These are phyloP conservation scores for Apamea crenata DNA, from an alignment of 2,888 invertebrate species.

Conservation along the genomic window DNA sequence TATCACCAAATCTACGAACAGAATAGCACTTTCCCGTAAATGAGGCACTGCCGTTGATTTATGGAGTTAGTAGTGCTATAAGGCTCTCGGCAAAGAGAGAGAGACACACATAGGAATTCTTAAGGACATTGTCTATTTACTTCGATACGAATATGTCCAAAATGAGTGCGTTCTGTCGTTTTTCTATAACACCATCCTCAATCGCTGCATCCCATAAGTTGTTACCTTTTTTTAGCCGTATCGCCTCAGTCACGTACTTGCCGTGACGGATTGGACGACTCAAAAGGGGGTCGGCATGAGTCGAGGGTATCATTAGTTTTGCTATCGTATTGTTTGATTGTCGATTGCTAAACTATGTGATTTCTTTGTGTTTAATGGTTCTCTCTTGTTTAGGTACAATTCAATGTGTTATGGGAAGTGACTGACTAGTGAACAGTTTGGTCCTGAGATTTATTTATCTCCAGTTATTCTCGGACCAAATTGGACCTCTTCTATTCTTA, in stretches of 20 bases:
- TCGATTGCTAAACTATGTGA: conserved; percentile 18
- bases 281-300: conserved; percentile 56
- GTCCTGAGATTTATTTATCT: not conserved
- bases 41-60: not conserved
- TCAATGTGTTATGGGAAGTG: not conserved
- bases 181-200: not conserved
- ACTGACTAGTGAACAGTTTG: not conserved
- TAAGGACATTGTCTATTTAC: not conserved
- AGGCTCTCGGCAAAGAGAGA: too few relatives aligned
- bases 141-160: not conserved
- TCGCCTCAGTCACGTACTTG: conserved; percentile 55
- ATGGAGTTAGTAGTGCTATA: not conserved
- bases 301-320: conserved; percentile 37
- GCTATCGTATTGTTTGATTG: conserved; percentile 28
- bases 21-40: not conserved
- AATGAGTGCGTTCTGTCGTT: not conserved
- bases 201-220: conserved; percentile 44
- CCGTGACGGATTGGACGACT: conserved; percentile 46
- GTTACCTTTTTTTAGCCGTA: conserved; percentile 28
- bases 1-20: not conserved
- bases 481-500: not conserved
- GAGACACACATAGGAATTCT: too few relatives aligned
- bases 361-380: not conserved
- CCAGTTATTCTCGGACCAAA: not conserved
- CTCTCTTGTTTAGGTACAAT: not conserved